Evolutionary conservation across 2,113 vertebrate genomes (phyloP).

Genomic region (Rhynchomys soricoides): DNA sequence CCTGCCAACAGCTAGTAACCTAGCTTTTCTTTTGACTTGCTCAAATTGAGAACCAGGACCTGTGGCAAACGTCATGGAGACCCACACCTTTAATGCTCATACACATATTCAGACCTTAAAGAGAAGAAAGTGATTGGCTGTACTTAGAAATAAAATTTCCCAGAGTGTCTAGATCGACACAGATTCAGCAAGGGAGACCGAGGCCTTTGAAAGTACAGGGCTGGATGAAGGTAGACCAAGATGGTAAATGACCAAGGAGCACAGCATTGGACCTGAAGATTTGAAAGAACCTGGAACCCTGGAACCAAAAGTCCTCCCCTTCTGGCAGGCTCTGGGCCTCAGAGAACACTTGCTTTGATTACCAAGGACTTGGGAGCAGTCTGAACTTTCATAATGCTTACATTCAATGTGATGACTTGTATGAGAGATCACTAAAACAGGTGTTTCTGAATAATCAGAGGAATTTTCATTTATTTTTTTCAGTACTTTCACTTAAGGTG

Average conservation of each 20-base stretch:
- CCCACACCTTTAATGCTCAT: conserved; percentile 85
- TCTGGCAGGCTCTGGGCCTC: conserved; percentile 29
- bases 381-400: background rate
- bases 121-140: conserved; percentile 80
- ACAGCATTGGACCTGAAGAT: conserved; percentile 47
- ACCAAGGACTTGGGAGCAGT: background rate
- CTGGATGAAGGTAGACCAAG: conserved; percentile 65
- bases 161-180: conserved; percentile 66
- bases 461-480: background rate
- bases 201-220: conserved; percentile 69
- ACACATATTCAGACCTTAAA: conserved; percentile 80
- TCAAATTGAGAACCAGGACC: conserved; percentile 87
- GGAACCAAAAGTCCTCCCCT: background rate
- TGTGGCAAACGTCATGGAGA: conserved; percentile 85
- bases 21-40: conserved; percentile 84
- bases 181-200: conserved; percentile 72
- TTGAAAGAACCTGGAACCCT: conserved; percentile 56
- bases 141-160: conserved; percentile 83
- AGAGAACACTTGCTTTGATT: background rate
- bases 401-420: background rate
- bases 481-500: background rate
- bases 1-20: conserved; percentile 83
- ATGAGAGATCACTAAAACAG: background rate
- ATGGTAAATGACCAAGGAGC: conserved; percentile 59
- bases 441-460: background rate